Conservation (phyloP, 2,797 vertebrate genomes). For the Pygocentrus nattereri region DNA sequence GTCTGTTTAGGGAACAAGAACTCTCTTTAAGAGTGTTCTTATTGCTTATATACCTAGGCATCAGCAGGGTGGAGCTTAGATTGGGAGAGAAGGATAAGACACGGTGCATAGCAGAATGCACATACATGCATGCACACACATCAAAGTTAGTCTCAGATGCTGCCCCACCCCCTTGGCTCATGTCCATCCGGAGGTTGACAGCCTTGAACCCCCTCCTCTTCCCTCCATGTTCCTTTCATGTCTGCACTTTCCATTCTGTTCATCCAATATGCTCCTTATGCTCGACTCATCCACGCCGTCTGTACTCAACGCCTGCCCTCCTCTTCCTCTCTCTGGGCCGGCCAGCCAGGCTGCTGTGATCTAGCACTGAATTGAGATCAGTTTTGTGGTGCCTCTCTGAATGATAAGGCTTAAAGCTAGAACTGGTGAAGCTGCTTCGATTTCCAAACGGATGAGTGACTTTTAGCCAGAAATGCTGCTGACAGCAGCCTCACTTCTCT, state of each 20-base stretch:
- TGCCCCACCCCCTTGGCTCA: slow-evolving; percentile 35
- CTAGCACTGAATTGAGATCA: not conserved
- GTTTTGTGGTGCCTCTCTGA: not conserved
- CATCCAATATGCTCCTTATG: slow-evolving; percentile 44
- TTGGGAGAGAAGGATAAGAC: not conserved
- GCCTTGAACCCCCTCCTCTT: slow-evolving; percentile 40
- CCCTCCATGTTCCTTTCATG: slow-evolving; percentile 47
- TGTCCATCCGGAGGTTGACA: slow-evolving; percentile 43
- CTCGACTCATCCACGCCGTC: slow-evolving; percentile 47
- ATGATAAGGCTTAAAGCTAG: not conserved
- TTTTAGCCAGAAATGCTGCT: slow-evolving; percentile 33
- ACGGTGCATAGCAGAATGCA: not conserved
- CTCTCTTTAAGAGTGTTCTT: too few relatives aligned
- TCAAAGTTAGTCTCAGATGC: slow-evolving; percentile 50
- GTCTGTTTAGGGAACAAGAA: too few relatives aligned
- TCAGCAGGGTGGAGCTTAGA: not conserved
- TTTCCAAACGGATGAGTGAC: slow-evolving; percentile 29
- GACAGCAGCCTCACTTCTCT: slow-evolving; percentile 39
- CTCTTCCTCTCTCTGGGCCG: slow-evolving; percentile 7
- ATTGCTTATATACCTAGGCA: not conserved
- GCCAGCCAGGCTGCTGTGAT: not conserved
- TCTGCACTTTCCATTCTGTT: slow-evolving; percentile 51
- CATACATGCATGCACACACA: slow-evolving; percentile 34
- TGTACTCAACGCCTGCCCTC: slow-evolving; percentile 22
- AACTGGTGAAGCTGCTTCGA: slow-evolving; percentile 18